Conservation (phyloP, 2,113 vertebrate species). For the Marmota monax region DNA sequence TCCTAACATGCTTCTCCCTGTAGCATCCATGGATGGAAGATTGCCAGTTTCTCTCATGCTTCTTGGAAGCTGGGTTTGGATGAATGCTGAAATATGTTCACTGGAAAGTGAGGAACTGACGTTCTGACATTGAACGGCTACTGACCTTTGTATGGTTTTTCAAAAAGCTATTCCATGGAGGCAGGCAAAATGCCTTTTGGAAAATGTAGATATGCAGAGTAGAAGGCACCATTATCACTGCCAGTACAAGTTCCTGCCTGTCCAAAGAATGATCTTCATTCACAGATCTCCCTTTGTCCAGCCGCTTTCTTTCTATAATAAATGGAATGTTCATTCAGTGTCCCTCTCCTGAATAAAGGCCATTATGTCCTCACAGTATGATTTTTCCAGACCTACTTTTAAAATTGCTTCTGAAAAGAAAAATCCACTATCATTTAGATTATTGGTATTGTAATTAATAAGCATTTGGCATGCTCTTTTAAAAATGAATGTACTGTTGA, state of each 20-base stretch:
- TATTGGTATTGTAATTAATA: conserved; percentile 5
- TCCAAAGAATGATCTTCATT: not conserved
- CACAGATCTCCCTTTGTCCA: not conserved
- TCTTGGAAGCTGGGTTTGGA: conserved; percentile 1
- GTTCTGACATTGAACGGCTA: not conserved
- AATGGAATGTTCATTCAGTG: not conserved
- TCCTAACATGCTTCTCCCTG: not conserved
- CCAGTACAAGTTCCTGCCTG: not conserved
- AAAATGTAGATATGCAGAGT: not conserved
- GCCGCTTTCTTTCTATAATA: not conserved
- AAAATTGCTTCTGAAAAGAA: conserved; percentile 56
- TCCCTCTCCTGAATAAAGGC: not conserved
- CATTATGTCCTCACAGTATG: not conserved
- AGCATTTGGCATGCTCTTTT: not conserved
- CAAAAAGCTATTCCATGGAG: not conserved
- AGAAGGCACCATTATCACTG: not conserved
- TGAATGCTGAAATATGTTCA: not conserved
- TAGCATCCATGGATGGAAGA: not conserved
- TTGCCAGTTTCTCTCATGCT: not conserved
- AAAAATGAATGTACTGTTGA: not conserved
- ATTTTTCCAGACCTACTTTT: conserved; percentile 25
- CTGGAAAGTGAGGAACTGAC: not conserved
- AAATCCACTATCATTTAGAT: conserved; percentile 2
- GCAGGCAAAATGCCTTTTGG: not conserved
- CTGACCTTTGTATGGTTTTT: not conserved